These are phyloP conservation scores for Platichthys flesus DNA, from an alignment of 2,113 vertebrate genomes.

Conservation along the genomic window DNA sequence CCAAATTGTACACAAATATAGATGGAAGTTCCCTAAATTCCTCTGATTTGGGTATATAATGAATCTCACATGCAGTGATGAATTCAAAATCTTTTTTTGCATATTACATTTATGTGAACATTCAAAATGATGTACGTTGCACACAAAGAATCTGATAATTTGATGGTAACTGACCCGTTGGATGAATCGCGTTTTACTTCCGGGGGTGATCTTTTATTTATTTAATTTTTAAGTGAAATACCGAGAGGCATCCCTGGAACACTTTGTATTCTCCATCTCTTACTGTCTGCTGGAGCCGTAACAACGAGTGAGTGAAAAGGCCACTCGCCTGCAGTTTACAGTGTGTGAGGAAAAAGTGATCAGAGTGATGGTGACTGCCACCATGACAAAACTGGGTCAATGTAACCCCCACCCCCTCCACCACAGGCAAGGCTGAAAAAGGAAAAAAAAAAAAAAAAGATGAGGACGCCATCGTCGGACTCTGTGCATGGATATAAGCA, in stretches of 20 bases:
- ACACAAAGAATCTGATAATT: background rate
- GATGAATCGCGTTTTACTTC: background rate
- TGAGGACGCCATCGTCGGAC: constrained; percentile 75
- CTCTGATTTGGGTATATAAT: too few relatives aligned
- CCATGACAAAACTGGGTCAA: constrained; percentile 85
- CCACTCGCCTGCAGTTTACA: constrained; percentile 67
- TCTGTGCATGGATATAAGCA: constrained; percentile 75
- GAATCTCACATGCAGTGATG: too few relatives aligned
- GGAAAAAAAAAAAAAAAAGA: constrained; percentile 61
- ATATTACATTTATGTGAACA: background rate
- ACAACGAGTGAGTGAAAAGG: constrained; percentile 59
- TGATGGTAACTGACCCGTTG: background rate
- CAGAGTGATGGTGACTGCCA: constrained; percentile 81
- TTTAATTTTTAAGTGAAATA: background rate
- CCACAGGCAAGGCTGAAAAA: constrained; percentile 81
- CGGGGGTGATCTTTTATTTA: background rate
- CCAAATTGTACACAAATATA: too few relatives aligned
- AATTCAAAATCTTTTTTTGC: background rate
- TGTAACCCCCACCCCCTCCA: constrained; percentile 80
- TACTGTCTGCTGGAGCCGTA: constrained; percentile 30
- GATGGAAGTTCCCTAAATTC: too few relatives aligned
- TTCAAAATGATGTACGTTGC: background rate
- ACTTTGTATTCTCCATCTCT: constrained; percentile 34
- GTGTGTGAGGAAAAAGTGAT: constrained; percentile 77
- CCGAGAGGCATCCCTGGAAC: background rate